Percentiles rank a stretch among this genome's conserved stretches.
phyloP scores from a whole-genome alignment of 2,797 vertebrate genomes.

The Crocidura indochinensis region DNA sequence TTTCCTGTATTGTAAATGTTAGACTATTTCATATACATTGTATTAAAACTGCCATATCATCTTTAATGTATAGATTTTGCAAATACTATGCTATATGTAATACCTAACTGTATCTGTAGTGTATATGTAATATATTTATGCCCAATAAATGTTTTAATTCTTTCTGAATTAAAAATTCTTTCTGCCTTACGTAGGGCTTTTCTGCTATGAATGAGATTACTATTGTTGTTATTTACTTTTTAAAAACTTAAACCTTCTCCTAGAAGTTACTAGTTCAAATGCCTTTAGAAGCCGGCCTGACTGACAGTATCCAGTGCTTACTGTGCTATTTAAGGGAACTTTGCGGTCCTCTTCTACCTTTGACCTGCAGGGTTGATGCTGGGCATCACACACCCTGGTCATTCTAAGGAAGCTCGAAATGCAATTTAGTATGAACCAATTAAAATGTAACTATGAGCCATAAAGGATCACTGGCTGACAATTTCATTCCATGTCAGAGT shows the following conservation, averaged over 20 bases:
- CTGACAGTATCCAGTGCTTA: fast-evolving
- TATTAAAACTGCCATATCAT: conserved; percentile 99
- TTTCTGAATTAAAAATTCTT: conserved; percentile 96
- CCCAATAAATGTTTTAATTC: conserved; percentile 99
- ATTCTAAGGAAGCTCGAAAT: not conserved
- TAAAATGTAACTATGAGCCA: not conserved
- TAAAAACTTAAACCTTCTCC: not conserved
- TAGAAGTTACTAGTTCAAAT: not conserved
- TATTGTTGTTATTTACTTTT: conserved; percentile 61
- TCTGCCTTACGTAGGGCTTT: conserved; percentile 89
- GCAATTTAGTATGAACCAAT: not conserved
- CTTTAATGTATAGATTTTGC: conserved; percentile 99
- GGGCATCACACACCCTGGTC: not conserved
- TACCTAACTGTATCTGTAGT: conserved; percentile 99
- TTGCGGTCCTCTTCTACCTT: not conserved
- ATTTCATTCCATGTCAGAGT: not conserved
- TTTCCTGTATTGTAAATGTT: conserved; percentile 99
- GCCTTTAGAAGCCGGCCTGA: not conserved
- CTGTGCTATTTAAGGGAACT: not conserved
- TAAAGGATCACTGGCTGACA: not conserved
- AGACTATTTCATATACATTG: conserved; percentile 99
- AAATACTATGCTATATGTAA: conserved; percentile 99
- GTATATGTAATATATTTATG: conserved; percentile 99
- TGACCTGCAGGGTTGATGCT: not conserved
- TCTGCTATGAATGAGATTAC: conserved; percentile 70